Percentiles rank a stretch among this genome's conserved stretches.
phyloP scores from a whole-genome alignment of 2,113 vertebrate genomes.

The Cheilinus undulatus region DNA sequence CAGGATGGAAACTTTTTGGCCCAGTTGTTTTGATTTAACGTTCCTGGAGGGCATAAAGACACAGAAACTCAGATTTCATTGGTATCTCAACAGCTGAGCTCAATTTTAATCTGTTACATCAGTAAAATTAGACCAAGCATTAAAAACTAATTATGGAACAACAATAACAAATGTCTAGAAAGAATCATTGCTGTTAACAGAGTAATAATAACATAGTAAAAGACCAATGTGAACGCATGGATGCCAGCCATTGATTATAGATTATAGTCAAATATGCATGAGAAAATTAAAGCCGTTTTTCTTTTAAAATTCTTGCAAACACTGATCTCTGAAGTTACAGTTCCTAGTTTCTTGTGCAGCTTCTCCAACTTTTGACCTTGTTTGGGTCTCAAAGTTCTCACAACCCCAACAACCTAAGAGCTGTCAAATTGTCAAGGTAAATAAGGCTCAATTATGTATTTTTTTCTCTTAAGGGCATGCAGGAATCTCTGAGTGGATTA shows the following conservation, averaged over 20 bases:
- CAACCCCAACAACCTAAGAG: not conserved
- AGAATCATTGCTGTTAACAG: too few relatives aligned
- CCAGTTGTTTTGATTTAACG: constrained; percentile 95
- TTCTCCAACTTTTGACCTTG: not conserved
- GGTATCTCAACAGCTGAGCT: not conserved
- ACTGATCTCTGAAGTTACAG: not conserved
- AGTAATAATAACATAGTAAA: too few relatives aligned
- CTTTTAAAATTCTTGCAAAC: not conserved
- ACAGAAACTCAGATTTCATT: not conserved
- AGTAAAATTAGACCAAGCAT: too few relatives aligned
- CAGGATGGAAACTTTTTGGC: constrained; percentile 94
- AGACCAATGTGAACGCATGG: too few relatives aligned
- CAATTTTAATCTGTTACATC: not conserved
- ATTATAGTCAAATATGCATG: too few relatives aligned
- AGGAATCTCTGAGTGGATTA: not conserved
- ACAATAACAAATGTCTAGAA: not conserved
- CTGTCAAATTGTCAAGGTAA: not conserved
- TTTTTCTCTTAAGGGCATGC: not conserved
- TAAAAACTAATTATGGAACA: too few relatives aligned
- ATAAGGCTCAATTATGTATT: not conserved
- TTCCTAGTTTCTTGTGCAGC: not conserved
- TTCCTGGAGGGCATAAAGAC: constrained; percentile 81
- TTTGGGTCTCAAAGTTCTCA: not conserved
- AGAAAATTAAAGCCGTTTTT: too few relatives aligned
- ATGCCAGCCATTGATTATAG: too few relatives aligned